Conservation (phyloP, 2,797 vertebrate species). For the Notolabrus celidotus region DNA sequence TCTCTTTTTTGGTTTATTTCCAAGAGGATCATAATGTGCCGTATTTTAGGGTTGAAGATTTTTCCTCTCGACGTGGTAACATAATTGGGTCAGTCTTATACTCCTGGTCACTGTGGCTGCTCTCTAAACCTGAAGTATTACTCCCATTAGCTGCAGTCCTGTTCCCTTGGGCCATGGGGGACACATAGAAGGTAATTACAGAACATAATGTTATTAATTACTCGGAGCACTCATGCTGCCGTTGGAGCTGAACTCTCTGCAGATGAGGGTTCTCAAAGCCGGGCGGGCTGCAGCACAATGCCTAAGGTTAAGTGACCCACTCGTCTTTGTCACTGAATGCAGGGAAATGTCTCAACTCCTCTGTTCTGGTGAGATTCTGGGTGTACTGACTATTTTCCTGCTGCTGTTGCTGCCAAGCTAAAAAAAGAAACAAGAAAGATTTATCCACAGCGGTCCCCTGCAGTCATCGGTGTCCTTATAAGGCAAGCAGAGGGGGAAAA, state of each 20-base stretch:
- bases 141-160: conserved; percentile 73
- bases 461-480: conserved; percentile 47
- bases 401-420: conserved; percentile 5
- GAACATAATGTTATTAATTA: conserved; percentile 85
- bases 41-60: conserved; percentile 33
- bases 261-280: conserved; percentile 60
- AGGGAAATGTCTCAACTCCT: conserved; percentile 35
- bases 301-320: conserved; percentile 70
- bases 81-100: conserved; percentile 68
- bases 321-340: conserved; percentile 50
- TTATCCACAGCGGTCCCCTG: conserved; percentile 29
- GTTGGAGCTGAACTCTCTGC: conserved; percentile 55
- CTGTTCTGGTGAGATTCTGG: conserved; percentile 23
- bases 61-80: conserved; percentile 36
- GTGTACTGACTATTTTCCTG: conserved; percentile 23
- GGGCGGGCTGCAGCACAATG: conserved; percentile 36
- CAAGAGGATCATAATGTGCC: conserved; percentile 7
- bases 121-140: conserved; percentile 71
- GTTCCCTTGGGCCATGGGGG: conserved; percentile 68
- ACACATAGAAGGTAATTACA: conserved; percentile 83
- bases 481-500: background rate
- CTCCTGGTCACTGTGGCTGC: conserved; percentile 60
- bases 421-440: conserved; percentile 35
- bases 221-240: conserved; percentile 56
- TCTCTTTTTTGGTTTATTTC: background rate